Evolutionary conservation across 2,888 invertebrate species (phyloP).

Genomic region (Lathronympha strigana): DNA sequence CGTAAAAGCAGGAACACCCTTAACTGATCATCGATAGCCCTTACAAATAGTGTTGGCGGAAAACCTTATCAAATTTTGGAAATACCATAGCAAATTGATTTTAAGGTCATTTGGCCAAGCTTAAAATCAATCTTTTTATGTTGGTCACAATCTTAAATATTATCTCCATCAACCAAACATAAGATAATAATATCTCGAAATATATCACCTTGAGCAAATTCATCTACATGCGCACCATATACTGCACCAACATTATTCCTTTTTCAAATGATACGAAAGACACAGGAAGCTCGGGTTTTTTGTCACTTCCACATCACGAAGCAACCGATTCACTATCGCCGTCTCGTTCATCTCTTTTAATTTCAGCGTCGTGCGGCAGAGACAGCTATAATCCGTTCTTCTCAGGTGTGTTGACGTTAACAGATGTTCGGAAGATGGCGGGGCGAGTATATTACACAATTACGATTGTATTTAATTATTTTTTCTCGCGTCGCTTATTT

Average conservation of each 20-base stretch:
- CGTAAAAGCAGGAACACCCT: no score
- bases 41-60: no score
- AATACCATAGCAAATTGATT: no score
- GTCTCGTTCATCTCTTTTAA: constrained; percentile 53
- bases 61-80: no score
- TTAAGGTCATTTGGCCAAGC: no score
- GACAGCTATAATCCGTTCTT: constrained; percentile 54
- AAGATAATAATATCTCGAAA: no score
- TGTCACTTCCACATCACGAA: constrained; percentile 80
- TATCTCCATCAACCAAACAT: no score
- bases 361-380: constrained; percentile 48
- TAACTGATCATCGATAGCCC: no score
- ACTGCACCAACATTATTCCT: constrained; percentile 73
- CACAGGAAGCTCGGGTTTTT: constrained; percentile 83
- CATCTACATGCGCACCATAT: constrained; percentile 52
- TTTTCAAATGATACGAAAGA: constrained; percentile 83
- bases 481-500: constrained; percentile 71
- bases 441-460: constrained; percentile 79
- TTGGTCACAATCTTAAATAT: no score
- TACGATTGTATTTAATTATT: constrained; percentile 82
- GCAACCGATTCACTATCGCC: constrained; percentile 57
- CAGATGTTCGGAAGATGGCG: constrained; percentile 79
- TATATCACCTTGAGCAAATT: background rate
- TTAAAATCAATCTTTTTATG: no score
- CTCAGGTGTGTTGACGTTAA: constrained; percentile 84